These are phyloP conservation scores for Plusia festucae DNA, from an alignment of 2,888 invertebrate species.

Conservation along the genomic window DNA sequence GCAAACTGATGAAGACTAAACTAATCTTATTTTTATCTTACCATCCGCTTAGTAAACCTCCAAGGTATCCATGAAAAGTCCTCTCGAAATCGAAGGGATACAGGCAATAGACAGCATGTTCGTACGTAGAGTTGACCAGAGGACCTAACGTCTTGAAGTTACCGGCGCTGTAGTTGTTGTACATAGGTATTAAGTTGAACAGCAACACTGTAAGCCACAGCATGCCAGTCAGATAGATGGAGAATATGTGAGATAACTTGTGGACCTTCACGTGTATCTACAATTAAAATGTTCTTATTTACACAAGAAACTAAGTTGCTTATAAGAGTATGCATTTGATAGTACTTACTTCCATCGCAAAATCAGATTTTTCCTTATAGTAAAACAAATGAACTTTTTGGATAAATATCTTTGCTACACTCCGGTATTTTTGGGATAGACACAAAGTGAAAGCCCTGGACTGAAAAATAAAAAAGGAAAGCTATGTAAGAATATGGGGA, in stretches of 20 bases:
- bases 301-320: not conserved
- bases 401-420: slow-evolving; percentile 43
- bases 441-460: slow-evolving; percentile 43
- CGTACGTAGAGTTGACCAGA: slow-evolving; percentile 50
- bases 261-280: slow-evolving; percentile 60
- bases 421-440: slow-evolving; percentile 37
- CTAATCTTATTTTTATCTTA: slow-evolving; percentile 20
- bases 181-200: slow-evolving; percentile 43
- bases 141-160: slow-evolving; percentile 13
- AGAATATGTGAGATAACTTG: slow-evolving; percentile 43
- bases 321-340: not conserved
- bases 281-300: slow-evolving; percentile 22
- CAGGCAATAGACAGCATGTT: slow-evolving; percentile 51
- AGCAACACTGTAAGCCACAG: slow-evolving; percentile 21
- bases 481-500: no score
- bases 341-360: slow-evolving; percentile 43
- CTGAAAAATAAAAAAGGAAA: slow-evolving; percentile 21
- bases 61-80: slow-evolving; percentile 35
- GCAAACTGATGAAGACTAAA: no score
- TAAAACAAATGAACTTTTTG: slow-evolving; percentile 48
- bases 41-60: slow-evolving; percentile 39
- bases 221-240: slow-evolving; percentile 30
- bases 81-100: slow-evolving; percentile 49
- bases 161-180: slow-evolving; percentile 38
- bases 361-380: slow-evolving; percentile 47